phyloP scores from a whole-genome alignment of 2,888 invertebrate species.

The Drosophila atroscutellata region DNA sequence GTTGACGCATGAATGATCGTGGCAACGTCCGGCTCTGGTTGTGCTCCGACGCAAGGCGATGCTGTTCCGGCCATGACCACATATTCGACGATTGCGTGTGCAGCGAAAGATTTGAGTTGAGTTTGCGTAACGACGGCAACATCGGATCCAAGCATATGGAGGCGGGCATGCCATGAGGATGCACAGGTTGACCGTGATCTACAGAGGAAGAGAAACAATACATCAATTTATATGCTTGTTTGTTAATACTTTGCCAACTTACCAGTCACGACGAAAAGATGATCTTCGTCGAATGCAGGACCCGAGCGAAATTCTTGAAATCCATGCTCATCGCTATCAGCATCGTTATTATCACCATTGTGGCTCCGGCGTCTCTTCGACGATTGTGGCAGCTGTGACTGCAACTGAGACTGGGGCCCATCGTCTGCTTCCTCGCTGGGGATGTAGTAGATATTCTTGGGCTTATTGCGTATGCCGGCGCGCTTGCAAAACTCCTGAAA shows the following conservation, averaged over 20 bases:
- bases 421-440: conserved; percentile 64
- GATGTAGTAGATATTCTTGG: conserved; percentile 84
- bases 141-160: conserved; percentile 75
- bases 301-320: conserved; percentile 61
- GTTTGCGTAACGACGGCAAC: conserved; percentile 60
- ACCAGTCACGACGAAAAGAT: conserved; percentile 79
- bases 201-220: neutral
- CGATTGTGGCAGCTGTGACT: conserved; percentile 3
- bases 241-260: conserved; percentile 22
- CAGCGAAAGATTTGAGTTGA: conserved; percentile 83
- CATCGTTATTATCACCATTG: conserved; percentile 41
- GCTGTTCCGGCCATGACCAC: conserved; percentile 68
- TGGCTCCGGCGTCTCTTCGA: conserved; percentile 3
- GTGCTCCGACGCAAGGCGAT: conserved; percentile 55
- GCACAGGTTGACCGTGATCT: conserved; percentile 58
- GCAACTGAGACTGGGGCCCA: conserved; percentile 6
- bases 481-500: conserved; percentile 84
- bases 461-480: conserved; percentile 82
- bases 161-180: conserved; percentile 75
- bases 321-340: conserved; percentile 69
- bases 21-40: conserved; percentile 83
- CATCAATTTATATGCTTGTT: neutral
- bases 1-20: conserved; percentile 82
- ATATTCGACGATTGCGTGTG: conserved; percentile 68
- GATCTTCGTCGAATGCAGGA: conserved; percentile 67